Percentiles rank a stretch among this genome's conserved stretches.
These are phyloP conservation scores for Lasius platythorax DNA, from an alignment of 2,888 invertebrate species.

Conservation along the genomic window DNA sequence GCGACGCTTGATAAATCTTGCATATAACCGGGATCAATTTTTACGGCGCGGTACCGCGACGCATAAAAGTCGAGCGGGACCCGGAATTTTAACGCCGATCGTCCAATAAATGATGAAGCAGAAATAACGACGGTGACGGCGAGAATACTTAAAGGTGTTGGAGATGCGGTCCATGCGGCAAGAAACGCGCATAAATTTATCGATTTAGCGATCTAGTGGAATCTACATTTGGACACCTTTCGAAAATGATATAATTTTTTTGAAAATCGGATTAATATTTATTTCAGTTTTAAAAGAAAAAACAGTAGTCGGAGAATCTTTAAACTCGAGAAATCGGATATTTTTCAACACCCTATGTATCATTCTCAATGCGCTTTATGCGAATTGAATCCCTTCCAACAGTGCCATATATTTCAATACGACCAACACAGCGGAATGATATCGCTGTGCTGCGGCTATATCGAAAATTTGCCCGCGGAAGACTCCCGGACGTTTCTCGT, in stretches of 20 bases:
- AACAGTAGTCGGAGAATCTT: neutral
- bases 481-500: conserved; percentile 61
- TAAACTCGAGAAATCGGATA: neutral
- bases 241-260: neutral
- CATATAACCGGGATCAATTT: conserved; percentile 61
- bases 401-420: neutral
- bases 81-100: conserved; percentile 62
- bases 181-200: conserved; percentile 12
- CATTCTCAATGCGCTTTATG: neutral
- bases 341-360: neutral
- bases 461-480: conserved; percentile 63
- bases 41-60: conserved; percentile 35
- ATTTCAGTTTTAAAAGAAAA: neutral
- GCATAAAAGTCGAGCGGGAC: conserved; percentile 58
- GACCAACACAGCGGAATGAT: neutral
- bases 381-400: conserved; percentile 28
- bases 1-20: conserved; percentile 62
- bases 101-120: conserved; percentile 38
- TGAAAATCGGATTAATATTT: neutral
- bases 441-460: conserved; percentile 30
- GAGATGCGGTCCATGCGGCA: neutral
- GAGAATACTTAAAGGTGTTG: conserved; percentile 22
- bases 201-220: neutral
- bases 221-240: neutral
- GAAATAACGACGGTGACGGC: conserved; percentile 23